These are phyloP conservation scores for Pammene aurita DNA, from an alignment of 2,888 invertebrate species.

Conservation along the genomic window DNA sequence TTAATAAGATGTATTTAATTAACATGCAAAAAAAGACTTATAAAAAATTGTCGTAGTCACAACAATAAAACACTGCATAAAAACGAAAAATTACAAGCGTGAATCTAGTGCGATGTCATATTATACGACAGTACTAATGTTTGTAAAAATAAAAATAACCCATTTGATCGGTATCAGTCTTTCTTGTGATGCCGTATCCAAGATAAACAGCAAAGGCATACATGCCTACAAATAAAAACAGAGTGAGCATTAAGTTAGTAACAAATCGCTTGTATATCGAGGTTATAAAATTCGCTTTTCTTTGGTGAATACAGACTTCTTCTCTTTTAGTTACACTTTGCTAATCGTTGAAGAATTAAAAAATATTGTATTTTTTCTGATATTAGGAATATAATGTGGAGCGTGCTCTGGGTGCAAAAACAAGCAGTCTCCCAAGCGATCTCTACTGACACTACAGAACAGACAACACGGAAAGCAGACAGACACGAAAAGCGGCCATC, in stretches of 20 bases:
- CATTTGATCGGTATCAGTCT: conserved; percentile 67
- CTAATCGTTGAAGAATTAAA: not conserved
- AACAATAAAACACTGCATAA: conserved; percentile 21
- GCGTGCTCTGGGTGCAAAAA: conserved; percentile 22
- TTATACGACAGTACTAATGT: conserved; percentile 8
- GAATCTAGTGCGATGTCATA: conserved; percentile 17
- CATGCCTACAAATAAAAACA: conserved; percentile 66
- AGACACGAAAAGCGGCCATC: conserved; percentile 56
- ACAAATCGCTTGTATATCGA: too few species aligned
- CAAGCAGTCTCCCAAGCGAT: conserved; percentile 34
- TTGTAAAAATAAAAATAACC: conserved; percentile 57
- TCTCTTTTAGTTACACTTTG: too few species aligned
- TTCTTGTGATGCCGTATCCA: conserved; percentile 68
- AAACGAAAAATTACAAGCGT: conserved; percentile 15
- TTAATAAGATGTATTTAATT: not conserved
- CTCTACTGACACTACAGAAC: conserved; percentile 50
- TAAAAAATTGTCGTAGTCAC: not conserved
- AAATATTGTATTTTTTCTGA: not conserved
- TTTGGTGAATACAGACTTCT: too few species aligned
- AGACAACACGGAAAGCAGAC: conserved; percentile 50
- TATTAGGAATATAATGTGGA: not conserved
- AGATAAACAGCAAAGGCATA: conserved; percentile 72
- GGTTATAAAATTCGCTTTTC: too few species aligned
- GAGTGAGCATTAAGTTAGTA: conserved; percentile 19
- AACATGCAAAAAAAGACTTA: not conserved